Percentiles rank a stretch among this genome's conserved stretches.
Evolutionary conservation across 2,888 invertebrate genomes (phyloP).

Genomic region (Tipula lateralis): DNA sequence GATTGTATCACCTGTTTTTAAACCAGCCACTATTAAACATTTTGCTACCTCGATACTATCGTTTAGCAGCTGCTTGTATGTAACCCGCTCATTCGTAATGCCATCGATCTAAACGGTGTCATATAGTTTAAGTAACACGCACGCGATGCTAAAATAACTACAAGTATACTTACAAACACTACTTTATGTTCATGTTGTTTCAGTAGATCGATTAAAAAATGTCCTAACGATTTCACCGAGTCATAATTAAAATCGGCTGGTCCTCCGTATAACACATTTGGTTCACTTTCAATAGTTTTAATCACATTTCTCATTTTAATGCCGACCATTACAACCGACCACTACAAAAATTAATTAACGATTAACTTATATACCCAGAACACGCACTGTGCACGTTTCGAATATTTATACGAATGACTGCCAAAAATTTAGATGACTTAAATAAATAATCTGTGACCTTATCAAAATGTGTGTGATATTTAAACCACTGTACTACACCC

Average conservation of each 20-base stretch:
- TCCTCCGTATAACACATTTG: not conserved
- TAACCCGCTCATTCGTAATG: constrained; percentile 41
- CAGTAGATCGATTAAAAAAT: not conserved
- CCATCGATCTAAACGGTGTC: constrained; percentile 46
- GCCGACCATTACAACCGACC: no score
- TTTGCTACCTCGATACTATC: constrained; percentile 42
- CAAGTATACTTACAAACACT: not conserved
- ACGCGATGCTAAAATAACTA: no score
- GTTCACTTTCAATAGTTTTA: not conserved
- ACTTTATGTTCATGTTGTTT: not conserved
- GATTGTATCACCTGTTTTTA: constrained; percentile 52
- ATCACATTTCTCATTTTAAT: not conserved
- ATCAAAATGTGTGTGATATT: not conserved
- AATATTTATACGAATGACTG: no score
- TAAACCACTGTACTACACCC: no score
- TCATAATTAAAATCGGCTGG: not conserved
- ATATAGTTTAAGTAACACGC: not conserved
- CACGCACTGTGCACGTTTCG: no score
- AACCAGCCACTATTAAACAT: constrained; percentile 48
- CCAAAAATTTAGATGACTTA: no score
- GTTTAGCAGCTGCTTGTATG: constrained; percentile 41
- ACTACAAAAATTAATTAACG: no score
- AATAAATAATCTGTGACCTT: no score
- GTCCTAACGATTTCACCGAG: not conserved
- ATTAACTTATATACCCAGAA: no score